A percentile compares a stretch with the other conserved stretches of the same genome.
Conservation (phyloP, 1,140 invertebrate genomes). For the Eufriesea mexicana region DNA sequence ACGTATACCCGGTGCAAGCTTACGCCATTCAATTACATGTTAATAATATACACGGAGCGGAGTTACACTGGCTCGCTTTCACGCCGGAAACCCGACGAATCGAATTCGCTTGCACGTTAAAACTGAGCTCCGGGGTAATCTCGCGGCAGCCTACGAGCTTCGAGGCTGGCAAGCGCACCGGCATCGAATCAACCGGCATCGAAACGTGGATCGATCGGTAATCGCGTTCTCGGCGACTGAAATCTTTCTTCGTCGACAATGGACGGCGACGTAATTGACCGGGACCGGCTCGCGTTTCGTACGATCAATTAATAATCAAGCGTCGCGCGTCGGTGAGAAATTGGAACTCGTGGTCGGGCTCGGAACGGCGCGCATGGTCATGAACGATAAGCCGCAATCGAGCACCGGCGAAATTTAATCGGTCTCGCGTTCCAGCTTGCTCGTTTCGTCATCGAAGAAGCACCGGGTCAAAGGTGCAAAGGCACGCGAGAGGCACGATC, state of each 20-base stretch:
- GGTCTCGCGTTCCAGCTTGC: neutral
- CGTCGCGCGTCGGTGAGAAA: neutral
- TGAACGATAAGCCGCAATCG: constrained; percentile 14
- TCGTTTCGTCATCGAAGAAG: neutral
- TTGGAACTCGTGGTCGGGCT: neutral
- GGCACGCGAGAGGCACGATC: too few species aligned
- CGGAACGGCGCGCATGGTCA: neutral
- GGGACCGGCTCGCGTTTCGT: constrained; percentile 46
- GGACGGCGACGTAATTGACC: constrained; percentile 49
- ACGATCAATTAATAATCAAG: constrained; percentile 55
- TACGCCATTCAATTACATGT: constrained; percentile 79
- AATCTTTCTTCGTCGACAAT: constrained; percentile 63
- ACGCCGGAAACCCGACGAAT: constrained; percentile 60
- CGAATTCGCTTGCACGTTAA: constrained; percentile 62
- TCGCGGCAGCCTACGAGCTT: constrained; percentile 24
- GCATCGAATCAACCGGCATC: neutral
- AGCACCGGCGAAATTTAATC: constrained; percentile 19
- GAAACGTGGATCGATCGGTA: constrained; percentile 54
- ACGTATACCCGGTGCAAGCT: constrained; percentile 66
- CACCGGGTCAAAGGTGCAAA: neutral
- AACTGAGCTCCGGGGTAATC: constrained; percentile 58
- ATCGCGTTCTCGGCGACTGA: constrained; percentile 58
- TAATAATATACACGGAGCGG: constrained; percentile 76
- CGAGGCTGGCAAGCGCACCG: neutral
- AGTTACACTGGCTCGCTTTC: constrained; percentile 66